phyloP scores from a whole-genome alignment of 2,113 vertebrate genomes.

The Macroglossus sobrinus region DNA sequence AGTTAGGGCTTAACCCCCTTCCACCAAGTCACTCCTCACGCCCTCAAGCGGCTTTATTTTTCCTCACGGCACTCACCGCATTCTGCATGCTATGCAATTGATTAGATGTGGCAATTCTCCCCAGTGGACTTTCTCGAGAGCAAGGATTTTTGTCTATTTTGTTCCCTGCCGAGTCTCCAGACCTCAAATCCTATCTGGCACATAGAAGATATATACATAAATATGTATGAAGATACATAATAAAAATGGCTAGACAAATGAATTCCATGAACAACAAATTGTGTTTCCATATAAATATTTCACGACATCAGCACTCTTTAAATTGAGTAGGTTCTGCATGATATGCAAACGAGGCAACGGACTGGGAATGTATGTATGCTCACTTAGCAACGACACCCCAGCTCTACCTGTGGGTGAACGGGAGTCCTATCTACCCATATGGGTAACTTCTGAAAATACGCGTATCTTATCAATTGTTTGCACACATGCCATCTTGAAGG shows the following conservation, averaged over 20 bases:
- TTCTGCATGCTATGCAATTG: background rate
- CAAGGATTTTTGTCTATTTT: background rate
- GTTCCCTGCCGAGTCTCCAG: background rate
- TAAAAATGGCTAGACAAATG: background rate
- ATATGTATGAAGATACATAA: background rate
- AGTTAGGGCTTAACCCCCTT: background rate
- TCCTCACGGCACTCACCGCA: background rate
- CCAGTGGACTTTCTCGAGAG: background rate
- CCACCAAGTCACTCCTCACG: background rate
- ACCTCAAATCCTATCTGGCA: background rate
- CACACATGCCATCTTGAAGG: background rate
- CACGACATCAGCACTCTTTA: background rate
- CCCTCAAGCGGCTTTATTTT: background rate
- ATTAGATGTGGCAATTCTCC: background rate
- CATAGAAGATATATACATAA: background rate
- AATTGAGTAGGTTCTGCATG: background rate
- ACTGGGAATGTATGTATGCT: background rate
- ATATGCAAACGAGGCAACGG: background rate
- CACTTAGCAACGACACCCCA: background rate
- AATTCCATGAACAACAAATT: background rate
- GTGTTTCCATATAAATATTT: background rate
- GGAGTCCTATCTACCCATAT: background rate
- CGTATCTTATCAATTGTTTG: background rate
- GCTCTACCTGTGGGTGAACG: background rate
- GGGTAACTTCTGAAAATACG: background rate